Conservation (phyloP, 2,888 invertebrate genomes). For the Alentia gelatinosa region DNA sequence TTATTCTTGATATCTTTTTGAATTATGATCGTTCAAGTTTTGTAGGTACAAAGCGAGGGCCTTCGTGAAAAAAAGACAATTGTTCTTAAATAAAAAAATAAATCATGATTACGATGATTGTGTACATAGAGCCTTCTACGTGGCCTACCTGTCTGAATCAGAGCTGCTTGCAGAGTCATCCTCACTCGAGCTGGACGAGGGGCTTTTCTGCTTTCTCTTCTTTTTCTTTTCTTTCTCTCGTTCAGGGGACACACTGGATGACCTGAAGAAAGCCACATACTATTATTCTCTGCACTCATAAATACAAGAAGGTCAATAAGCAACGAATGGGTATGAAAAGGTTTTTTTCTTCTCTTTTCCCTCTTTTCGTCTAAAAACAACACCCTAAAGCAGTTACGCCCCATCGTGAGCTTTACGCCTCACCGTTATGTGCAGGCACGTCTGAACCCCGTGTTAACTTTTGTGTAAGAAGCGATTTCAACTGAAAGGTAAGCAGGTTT, state of each 20-base stretch:
- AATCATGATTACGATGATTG: too few species aligned
- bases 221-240: conserved; percentile 49
- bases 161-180: conserved; percentile 44
- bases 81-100: too few species aligned
- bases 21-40: too few species aligned
- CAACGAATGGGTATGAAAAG: background rate
- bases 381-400: background rate
- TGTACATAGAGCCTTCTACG: too few species aligned
- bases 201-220: conserved; percentile 31
- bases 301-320: background rate
- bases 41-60: too few species aligned
- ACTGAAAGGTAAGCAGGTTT: background rate
- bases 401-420: background rate
- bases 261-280: conserved; percentile 9
- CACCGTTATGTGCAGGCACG: background rate
- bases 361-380: background rate
- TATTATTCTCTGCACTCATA: background rate
- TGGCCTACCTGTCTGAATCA: conserved; percentile 53
- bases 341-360: too few species aligned
- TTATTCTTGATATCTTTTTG: too few species aligned
- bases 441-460: background rate
- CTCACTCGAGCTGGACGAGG: conserved; percentile 45
- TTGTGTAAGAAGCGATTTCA: background rate
- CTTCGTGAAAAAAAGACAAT: too few species aligned
- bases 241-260: conserved; percentile 40